Evolutionary conservation across 2,113 vertebrate species (phyloP).

Genomic region (Helogale parvula): DNA sequence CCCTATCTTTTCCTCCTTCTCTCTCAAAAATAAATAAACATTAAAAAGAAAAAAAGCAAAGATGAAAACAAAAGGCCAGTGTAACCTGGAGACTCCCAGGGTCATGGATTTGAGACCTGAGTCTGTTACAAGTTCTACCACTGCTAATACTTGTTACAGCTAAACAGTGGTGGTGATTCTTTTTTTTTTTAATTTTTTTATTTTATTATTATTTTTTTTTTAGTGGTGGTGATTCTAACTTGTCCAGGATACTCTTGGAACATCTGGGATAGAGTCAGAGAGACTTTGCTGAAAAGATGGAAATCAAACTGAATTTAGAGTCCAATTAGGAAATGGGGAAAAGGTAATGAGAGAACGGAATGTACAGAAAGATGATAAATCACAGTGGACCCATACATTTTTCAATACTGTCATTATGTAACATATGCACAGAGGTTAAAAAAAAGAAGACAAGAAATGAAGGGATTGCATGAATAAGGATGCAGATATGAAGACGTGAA

Average conservation of each 20-base stretch:
- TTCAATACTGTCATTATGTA: not conserved
- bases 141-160: fast-evolving
- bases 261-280: not conserved
- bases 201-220: too few species aligned
- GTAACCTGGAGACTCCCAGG: not conserved
- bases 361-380: not conserved
- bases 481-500: not conserved
- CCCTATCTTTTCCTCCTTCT: too few species aligned
- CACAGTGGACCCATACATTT: not conserved
- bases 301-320: not conserved
- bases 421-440: not conserved
- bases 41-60: not conserved
- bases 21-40: too few species aligned
- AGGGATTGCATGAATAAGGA: not conserved
- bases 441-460: not conserved
- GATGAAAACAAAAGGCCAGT: not conserved
- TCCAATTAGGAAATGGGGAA: not conserved
- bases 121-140: not conserved
- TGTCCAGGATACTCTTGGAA: not conserved
- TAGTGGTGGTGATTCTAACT: too few species aligned
- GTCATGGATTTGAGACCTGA: too few species aligned
- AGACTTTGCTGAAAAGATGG: not conserved
- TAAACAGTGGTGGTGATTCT: too few species aligned
- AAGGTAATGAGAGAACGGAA: not conserved
- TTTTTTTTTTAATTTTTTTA: too few species aligned